Base-by-base conservation (phyloP, 2,113 vertebrate species). In the Rostratula benghalensis region DNA sequence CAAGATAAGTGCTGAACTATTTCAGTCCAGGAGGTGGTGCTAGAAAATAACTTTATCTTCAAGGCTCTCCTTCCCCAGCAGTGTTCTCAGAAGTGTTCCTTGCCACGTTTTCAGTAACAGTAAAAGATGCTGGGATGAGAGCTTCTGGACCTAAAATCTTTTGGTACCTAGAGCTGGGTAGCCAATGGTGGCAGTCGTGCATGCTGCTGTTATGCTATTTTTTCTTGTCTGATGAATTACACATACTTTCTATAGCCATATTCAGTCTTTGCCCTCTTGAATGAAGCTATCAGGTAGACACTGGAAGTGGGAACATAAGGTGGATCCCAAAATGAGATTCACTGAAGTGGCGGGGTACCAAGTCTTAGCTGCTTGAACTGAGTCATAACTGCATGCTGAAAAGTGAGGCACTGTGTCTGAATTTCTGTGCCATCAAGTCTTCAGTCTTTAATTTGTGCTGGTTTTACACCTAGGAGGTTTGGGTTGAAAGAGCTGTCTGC, bases 11-110 rank as follows among this genome's bases (percentile, higher is more conserved):
- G 95, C 67, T 89, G 59, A 92, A 25, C 75, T 79, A 6, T 75
- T 57, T 92, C 67, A 76, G 82, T 18, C 95, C 97, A 97, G 85
- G 50, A 91, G 94, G 78, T 96, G 97, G 97, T 94, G 94, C 94
- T 79, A 83, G 51, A 87, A 94, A 80, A 33, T 64, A 94, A 61
- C 54, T 8, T 51, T 57, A 13, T 39, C 51, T 82, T 75, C 64
- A 64, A 25, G 33, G 53, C 25, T 91, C 3, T 78, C 59, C 25
- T 82, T 86, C n/a, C 37, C 27, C 33, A 73, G 27, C 70, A 9
- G 23, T n/a, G 33, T 91, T 60, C 75, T 95, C 65, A 76, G 61
- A 68, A 78, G 54, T 33, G 33, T 71, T 50, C 41, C 17, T 68
- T 67, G 27, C 9, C 20, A 33, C 0, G 0, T 68, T 64, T 78